Percentiles rank a stretch among this genome's conserved stretches.
These are phyloP conservation scores for Nomada ruficornis DNA, from an alignment of 2,888 invertebrate genomes.

Conservation along the genomic window DNA sequence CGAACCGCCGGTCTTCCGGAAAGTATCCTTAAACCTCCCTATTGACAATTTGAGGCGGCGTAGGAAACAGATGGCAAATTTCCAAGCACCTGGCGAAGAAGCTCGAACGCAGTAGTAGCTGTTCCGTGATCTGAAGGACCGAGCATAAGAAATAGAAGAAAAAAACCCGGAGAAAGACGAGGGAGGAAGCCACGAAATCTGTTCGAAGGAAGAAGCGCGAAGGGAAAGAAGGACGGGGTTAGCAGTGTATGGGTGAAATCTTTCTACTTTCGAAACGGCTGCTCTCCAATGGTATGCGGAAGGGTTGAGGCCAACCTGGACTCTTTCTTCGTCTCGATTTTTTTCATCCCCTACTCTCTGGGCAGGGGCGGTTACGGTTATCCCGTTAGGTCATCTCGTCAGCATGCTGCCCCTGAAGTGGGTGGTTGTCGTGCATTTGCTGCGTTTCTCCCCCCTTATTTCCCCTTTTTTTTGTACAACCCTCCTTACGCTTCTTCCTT, in stretches of 20 bases:
- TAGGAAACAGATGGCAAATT: slow-evolving; percentile 75
- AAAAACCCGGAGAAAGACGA: slow-evolving; percentile 9
- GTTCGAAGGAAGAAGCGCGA: slow-evolving; percentile 49
- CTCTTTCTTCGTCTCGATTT: slow-evolving; percentile 55
- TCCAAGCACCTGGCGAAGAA: slow-evolving; percentile 74
- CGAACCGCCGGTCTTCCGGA: neutral
- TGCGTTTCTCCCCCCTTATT: slow-evolving; percentile 33
- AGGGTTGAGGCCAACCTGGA: slow-evolving; percentile 72
- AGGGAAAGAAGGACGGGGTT: slow-evolving; percentile 54
- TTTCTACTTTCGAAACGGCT: slow-evolving; percentile 72
- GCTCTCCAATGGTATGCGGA: slow-evolving; percentile 72
- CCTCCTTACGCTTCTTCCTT: slow-evolving; percentile 50
- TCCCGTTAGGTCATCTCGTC: slow-evolving; percentile 76
- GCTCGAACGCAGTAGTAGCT: slow-evolving; percentile 61
- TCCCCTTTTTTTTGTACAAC: slow-evolving; percentile 20
- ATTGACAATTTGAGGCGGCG: slow-evolving; percentile 42
- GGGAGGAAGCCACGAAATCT: slow-evolving; percentile 42
- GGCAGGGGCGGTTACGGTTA: slow-evolving; percentile 68
- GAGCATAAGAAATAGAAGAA: slow-evolving; percentile 20
- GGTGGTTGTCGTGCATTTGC: slow-evolving; percentile 58
- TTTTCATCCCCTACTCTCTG: slow-evolving; percentile 61
- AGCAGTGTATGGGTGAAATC: slow-evolving; percentile 42
- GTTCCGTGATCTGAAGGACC: slow-evolving; percentile 45
- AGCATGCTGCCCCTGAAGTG: slow-evolving; percentile 70
- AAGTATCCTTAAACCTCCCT: neutral